phyloP scores from a whole-genome alignment of 92 coral and sea anemone species.

The Blastomussa wellsi region DNA sequence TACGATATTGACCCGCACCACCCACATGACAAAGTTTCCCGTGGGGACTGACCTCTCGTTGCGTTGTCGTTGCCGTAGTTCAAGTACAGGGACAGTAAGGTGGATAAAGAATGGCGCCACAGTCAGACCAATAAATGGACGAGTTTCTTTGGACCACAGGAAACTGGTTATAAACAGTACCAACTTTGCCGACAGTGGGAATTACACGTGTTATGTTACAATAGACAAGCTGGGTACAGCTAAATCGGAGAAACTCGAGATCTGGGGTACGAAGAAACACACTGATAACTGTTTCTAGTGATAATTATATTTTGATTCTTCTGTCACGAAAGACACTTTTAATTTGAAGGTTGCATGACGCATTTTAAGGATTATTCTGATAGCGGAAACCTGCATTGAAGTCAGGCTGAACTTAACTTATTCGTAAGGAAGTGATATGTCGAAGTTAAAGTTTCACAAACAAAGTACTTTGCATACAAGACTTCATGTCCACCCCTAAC shows the following conservation, averaged over 20 bases:
- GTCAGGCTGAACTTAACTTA: too few relatives aligned
- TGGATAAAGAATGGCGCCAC: slow-evolving; percentile 75
- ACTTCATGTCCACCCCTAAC: background rate
- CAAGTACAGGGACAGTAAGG: slow-evolving; percentile 45
- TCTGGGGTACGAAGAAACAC: slow-evolving; percentile 34
- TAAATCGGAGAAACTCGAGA: slow-evolving; percentile 4
- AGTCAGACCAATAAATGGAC: slow-evolving; percentile 37
- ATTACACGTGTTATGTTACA: slow-evolving; percentile 71
- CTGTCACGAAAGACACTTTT: background rate
- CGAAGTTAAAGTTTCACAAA: background rate
- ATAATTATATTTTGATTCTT: background rate
- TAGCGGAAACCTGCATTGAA: background rate
- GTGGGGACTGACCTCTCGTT: slow-evolving; percentile 25
- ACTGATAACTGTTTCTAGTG: background rate
- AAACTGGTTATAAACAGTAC: slow-evolving; percentile 53
- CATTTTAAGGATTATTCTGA: background rate
- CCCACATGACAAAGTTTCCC: slow-evolving; percentile 15
- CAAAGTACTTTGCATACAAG: background rate
- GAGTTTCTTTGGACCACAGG: slow-evolving; percentile 43
- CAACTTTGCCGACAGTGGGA: slow-evolving; percentile 61
- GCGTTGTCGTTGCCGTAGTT: slow-evolving; percentile 46
- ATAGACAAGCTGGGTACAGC: slow-evolving; percentile 14
- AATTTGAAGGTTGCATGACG: too few relatives aligned
- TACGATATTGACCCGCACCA: slow-evolving; percentile 29
- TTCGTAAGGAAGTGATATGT: background rate